Base-by-base conservation (phyloP, 53 echinoderm and acorn worm genomes). In the Temnopleurus reevesii region DNA sequence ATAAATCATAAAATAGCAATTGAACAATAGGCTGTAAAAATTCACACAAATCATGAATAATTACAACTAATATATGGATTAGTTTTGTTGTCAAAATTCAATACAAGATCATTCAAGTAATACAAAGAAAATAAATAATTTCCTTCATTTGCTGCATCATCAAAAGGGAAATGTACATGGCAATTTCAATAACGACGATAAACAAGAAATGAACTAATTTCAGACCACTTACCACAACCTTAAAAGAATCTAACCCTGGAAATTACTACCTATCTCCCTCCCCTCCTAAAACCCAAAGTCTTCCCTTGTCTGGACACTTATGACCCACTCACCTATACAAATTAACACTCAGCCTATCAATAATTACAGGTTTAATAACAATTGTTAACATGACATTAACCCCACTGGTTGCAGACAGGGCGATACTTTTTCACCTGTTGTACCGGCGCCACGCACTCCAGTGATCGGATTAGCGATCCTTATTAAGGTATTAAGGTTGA, bases 401-500 rank as follows among this genome's bases (percentile, higher is more conserved):
- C 79, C 46, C 25, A 46, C 15, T 8, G 47, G 43, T 2, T 79
- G 5, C 12, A 49, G 45, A 79, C 38, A 64, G 79, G 79, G 79
- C 28, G 79, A 25, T 28, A 21, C 46, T 15, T 4, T 46, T 30
- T 46, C 79, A 79, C 79, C 79, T 79, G 79, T 79, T 79, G 4
- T 2, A 49, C 15, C n/a, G 79, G 79, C 28, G 49, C 18, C 79
- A 49, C 23, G 29, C 49, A 46, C 79, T 47, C 79, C 71, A 38
- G 1, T 36, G 36, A 38, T 21, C 41, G 71, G 71, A 71, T 71
- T 71, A 71, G 71, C n/a, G 23, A 71, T 43, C 23, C 41, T 71
- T 23, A 71, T 71, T 71, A 71, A 71, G 43, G 71, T 36, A 71
- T 71, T 71, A 71, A 41, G 43, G 71, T 71, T 71, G 41, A 71